phyloP scores from a whole-genome alignment of 1,140 invertebrate genomes.

The Drosophila pruinosa region DNA sequence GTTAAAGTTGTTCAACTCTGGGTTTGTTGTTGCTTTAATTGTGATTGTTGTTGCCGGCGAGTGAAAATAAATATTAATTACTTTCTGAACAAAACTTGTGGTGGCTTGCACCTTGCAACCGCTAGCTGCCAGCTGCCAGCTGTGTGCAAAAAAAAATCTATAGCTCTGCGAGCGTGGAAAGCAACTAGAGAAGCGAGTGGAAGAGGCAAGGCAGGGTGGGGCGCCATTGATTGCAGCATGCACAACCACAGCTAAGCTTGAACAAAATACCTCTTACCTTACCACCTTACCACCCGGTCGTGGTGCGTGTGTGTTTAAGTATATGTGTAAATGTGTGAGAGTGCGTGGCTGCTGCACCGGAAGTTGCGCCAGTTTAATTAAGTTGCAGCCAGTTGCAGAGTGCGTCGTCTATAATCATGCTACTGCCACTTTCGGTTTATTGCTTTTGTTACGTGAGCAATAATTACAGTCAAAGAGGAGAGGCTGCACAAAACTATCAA shows the following conservation, averaged over 20 bases:
- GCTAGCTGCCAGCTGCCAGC: constrained; percentile 6
- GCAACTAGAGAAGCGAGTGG: neutral
- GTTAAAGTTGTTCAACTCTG: constrained; percentile 34
- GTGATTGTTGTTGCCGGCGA: constrained; percentile 4
- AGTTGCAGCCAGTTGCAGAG: constrained; percentile 42
- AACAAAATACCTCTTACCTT: constrained; percentile 50
- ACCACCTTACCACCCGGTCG: constrained; percentile 63
- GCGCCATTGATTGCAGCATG: neutral
- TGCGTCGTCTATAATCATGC: constrained; percentile 42
- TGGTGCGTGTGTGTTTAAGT: constrained; percentile 3
- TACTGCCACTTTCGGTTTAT: constrained; percentile 50
- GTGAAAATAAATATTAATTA: constrained; percentile 78
- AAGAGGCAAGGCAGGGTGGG: neutral
- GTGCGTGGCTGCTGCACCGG: constrained; percentile 15
- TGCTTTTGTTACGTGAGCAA: constrained; percentile 58
- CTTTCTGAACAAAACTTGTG: constrained; percentile 68
- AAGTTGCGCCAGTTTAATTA: constrained; percentile 73
- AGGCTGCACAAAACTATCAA: neutral
- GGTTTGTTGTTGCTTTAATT: constrained; percentile 4
- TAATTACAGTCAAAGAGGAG: constrained; percentile 51
- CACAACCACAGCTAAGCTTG: constrained; percentile 1
- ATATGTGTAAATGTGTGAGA: neutral
- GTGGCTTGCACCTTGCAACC: constrained; percentile 5
- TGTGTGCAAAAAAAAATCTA: constrained; percentile 27
- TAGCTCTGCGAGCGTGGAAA: constrained; percentile 20